phyloP scores from a whole-genome alignment of 2,113 vertebrate genomes.

The Nycticryphes semicollaris region DNA sequence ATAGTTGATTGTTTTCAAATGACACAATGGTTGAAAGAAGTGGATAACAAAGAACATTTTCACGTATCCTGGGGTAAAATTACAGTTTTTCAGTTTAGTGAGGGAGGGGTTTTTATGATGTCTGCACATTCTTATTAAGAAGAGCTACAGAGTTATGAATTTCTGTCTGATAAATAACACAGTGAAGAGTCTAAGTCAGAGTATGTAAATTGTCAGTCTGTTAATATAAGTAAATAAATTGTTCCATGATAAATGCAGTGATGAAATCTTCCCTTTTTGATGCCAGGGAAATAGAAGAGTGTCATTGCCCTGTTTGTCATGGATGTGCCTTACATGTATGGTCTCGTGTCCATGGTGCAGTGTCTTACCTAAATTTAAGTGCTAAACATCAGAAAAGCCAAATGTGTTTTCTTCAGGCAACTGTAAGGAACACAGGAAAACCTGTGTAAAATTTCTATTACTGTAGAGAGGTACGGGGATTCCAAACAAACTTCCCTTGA shows the following conservation, averaged over 20 bases:
- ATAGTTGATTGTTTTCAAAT: not conserved
- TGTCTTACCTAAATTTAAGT: not conserved
- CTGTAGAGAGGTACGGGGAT: not conserved
- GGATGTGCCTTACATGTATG: rapidly evolving
- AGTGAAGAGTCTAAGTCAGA: not conserved
- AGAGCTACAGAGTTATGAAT: not conserved
- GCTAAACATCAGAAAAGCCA: not conserved
- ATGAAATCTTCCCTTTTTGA: not conserved
- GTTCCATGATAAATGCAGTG: rapidly evolving
- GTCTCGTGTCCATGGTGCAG: not conserved
- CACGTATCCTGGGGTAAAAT: not conserved
- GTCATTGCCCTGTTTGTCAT: not conserved
- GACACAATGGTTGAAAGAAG: not conserved
- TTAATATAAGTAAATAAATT: not conserved
- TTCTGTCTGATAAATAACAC: not conserved
- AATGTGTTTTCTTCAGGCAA: not conserved
- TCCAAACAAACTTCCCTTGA: not conserved
- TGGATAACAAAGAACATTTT: not conserved
- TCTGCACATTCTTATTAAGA: not conserved
- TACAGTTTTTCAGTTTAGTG: not conserved
- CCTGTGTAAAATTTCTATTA: not conserved
- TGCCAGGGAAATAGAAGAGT: not conserved
- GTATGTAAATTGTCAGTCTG: not conserved
- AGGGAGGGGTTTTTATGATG: not conserved
- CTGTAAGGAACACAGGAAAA: not conserved